Conservation (phyloP, 2,113 vertebrate species). For the Aptenodytes patagonicus region DNA sequence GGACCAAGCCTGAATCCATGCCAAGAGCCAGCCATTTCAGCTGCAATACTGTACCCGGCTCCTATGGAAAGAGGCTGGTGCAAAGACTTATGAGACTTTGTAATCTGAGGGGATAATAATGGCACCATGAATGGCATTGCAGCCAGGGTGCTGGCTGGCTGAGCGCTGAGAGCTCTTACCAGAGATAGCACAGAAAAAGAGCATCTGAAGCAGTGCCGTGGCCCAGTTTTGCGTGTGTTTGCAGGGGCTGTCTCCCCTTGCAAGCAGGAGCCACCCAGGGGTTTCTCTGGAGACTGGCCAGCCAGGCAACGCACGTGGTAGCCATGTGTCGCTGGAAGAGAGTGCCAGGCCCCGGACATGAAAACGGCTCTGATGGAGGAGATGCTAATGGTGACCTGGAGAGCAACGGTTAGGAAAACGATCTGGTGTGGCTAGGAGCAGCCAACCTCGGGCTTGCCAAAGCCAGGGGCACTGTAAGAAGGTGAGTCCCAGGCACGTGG, state of each 20-base stretch:
- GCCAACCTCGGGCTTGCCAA: background rate
- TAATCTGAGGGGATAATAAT: accelerated
- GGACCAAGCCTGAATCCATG: background rate
- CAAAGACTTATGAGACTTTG: too few species aligned
- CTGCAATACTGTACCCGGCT: too few species aligned
- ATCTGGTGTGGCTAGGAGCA: background rate
- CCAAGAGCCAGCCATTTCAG: accelerated
- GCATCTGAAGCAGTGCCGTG: accelerated
- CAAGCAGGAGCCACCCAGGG: background rate
- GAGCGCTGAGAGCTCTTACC: too few species aligned
- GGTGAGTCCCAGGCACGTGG: background rate
- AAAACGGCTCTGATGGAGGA: background rate
- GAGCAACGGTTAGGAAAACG: background rate
- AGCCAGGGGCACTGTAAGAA: background rate
- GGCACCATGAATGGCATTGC: accelerated
- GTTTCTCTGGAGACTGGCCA: background rate
- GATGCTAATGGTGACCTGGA: background rate
- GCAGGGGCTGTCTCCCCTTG: background rate
- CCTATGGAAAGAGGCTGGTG: too few species aligned
- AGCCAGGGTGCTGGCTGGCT: background rate
- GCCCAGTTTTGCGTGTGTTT: accelerated
- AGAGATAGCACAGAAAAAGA: background rate
- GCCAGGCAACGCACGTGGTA: background rate
- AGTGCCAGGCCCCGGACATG: background rate
- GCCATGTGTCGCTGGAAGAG: background rate